Evolutionary conservation across 1,140 invertebrate species (phyloP), one percentile per base, ranked within the genome.

Genomic region (Megalopta genalis): DNA sequence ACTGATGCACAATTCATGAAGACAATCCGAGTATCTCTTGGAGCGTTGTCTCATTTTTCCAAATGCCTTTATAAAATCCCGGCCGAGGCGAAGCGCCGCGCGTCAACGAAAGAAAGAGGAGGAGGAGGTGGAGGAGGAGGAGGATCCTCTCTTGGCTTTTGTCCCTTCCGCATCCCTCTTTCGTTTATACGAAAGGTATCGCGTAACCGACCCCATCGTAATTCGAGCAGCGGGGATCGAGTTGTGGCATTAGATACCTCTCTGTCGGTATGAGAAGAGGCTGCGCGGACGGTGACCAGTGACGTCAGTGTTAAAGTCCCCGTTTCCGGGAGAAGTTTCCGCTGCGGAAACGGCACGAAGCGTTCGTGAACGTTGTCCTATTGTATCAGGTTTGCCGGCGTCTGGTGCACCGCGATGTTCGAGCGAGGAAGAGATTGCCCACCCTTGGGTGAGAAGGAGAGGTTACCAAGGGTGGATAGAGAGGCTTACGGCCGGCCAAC

Each of bases 271-370:
- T 3, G 32, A 71, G 49, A 72, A 66, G 68, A 85, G 83, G 74
- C 69, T 74, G 59, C 49, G 42, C 21, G 70, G 71, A 70, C 77
- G 78, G 76, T 80, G 75, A 72, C 74, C 75, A 67, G 83, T 87
- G 87, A 87, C 88, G 88, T 90, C 86, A 85, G 86, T 88, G 90
- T 88, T 91, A 89, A 90, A 91, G 89, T 90, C 89, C 86, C 85
- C 85, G 90, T 90, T 90, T 90, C 90, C 89, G 88, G 85, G 79
- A 85, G 81, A 86, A 89, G 88, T 90, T 91, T 89, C 90, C 90
- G 88, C 80, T 75, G 70, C 90, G 90, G 90, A 90, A 91, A 90
- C 90, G 85, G 86, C 86, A 87, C 87, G 89, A 90, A 91, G 90
- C 84, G 87, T 82, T 77, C 80, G 82, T 85, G 87, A 86, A 84